Percentiles rank a stretch among this genome's conserved stretches.
Evolutionary conservation across 2,888 invertebrate genomes (phyloP).

Genomic region (Dicyrtomina minuta): DNA sequence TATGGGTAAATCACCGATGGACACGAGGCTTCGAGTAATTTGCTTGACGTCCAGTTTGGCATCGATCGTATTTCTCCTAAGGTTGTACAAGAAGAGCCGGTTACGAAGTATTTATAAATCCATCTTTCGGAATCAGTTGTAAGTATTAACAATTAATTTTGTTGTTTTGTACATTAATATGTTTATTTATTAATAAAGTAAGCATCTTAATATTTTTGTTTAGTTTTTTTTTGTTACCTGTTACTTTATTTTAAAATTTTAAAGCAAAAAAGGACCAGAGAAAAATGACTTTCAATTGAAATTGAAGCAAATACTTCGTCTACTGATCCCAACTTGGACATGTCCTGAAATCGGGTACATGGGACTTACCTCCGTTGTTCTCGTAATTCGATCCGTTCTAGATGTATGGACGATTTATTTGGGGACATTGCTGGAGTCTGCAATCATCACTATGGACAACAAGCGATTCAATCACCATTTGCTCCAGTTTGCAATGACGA

Average conservation of each 20-base stretch:
- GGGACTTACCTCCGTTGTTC: slow-evolving; percentile 72
- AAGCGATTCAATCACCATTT: slow-evolving; percentile 43
- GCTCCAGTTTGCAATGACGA: slow-evolving; percentile 47
- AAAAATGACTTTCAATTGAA: slow-evolving; percentile 37
- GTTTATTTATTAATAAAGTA: neutral
- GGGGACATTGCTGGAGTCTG: slow-evolving; percentile 89
- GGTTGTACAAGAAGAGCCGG: slow-evolving; percentile 26
- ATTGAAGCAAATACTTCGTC: slow-evolving; percentile 59
- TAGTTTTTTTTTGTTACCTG: neutral
- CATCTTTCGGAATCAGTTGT: slow-evolving; percentile 30
- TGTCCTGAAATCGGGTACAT: slow-evolving; percentile 75
- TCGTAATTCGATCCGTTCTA: slow-evolving; percentile 86
- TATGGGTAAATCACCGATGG: slow-evolving; percentile 11
- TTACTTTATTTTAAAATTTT: neutral
- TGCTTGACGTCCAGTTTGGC: slow-evolving; percentile 26
- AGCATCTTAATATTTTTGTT: neutral
- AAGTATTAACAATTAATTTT: slow-evolving; percentile 12
- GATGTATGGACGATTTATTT: slow-evolving; percentile 97
- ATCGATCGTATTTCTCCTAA: slow-evolving; percentile 21
- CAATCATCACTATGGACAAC: slow-evolving; percentile 44
- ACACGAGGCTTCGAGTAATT: slow-evolving; percentile 21
- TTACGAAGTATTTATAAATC: slow-evolving; percentile 17
- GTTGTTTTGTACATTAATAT: neutral
- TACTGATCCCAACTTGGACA: slow-evolving; percentile 77
- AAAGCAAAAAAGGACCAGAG: slow-evolving; percentile 24